Conservation (phyloP, 1,140 invertebrate genomes). For the Dolichoris vasculosae region DNA sequence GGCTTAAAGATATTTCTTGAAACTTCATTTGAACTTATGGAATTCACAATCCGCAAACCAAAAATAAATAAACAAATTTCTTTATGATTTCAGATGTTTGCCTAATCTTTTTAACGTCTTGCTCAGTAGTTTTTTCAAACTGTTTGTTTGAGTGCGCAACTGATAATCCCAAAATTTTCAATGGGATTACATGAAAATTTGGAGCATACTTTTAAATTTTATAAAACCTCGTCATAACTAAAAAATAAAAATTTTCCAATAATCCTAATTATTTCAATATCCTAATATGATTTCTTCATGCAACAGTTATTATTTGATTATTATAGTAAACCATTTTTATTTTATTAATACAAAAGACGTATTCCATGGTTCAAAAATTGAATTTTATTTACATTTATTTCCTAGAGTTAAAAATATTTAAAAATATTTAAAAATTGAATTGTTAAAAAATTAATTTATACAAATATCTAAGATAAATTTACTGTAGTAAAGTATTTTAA, state of each 20-base stretch:
- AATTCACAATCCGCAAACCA: not conserved
- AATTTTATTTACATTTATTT: too few relatives aligned
- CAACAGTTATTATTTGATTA: slow-evolving; percentile 37
- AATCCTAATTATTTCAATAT: too few relatives aligned
- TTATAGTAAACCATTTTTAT: slow-evolving; percentile 20
- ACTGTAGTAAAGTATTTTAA: too few relatives aligned
- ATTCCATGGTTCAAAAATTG: too few relatives aligned
- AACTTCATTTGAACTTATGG: not conserved
- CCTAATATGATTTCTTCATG: slow-evolving; percentile 17
- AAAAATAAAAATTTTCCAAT: not conserved
- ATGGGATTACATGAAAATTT: slow-evolving; percentile 30
- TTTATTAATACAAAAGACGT: not conserved
- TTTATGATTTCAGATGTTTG: not conserved
- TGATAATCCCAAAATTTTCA: slow-evolving; percentile 33
- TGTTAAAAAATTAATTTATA: too few relatives aligned
- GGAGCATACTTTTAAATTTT: not conserved
- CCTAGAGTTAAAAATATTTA: too few relatives aligned
- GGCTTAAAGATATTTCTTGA: not conserved
- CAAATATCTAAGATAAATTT: too few relatives aligned
- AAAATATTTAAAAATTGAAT: too few relatives aligned
- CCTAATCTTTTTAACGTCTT: slow-evolving; percentile 33
- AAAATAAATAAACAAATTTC: not conserved
- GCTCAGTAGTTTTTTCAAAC: slow-evolving; percentile 13
- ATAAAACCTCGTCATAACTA: not conserved
- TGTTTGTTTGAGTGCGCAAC: not conserved